Conservation (phyloP, 2,113 vertebrate species). For the Fregetta grallaria region DNA sequence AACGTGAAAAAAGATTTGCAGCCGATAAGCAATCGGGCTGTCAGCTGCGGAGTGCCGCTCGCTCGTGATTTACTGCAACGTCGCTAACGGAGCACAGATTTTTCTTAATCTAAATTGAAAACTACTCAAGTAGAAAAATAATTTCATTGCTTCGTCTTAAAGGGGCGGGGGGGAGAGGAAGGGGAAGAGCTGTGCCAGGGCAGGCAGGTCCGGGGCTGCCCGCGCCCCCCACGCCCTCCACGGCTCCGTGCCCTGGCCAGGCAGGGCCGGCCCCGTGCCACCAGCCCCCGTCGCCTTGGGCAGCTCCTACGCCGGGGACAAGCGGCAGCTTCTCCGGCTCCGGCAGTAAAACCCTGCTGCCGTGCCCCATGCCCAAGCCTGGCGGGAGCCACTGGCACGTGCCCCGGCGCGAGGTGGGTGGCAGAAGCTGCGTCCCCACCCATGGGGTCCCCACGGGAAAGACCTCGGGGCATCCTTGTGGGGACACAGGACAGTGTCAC, state of each 20-base stretch:
- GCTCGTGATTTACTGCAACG: conserved; percentile 69
- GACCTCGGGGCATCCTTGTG: neutral
- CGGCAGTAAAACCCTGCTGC: rapidly evolving
- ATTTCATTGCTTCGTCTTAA: conserved; percentile 80
- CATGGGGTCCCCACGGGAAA: neutral
- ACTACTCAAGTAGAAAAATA: conserved; percentile 88
- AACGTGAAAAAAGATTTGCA: neutral
- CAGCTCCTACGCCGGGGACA: rapidly evolving
- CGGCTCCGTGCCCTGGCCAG: rapidly evolving
- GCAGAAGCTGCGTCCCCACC: neutral
- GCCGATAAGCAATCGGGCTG: conserved; percentile 55
- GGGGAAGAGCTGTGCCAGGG: neutral
- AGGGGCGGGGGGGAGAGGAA: neutral
- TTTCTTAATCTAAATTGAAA: conserved; percentile 91
- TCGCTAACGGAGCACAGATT: conserved; percentile 73
- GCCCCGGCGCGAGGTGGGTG: rapidly evolving
- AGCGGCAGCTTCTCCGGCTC: rapidly evolving
- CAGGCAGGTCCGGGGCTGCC: neutral
- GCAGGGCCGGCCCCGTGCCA: neutral
- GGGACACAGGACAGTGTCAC: neutral
- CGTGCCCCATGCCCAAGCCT: rapidly evolving
- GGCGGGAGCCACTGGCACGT: rapidly evolving
- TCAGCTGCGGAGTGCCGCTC: conserved; percentile 33
- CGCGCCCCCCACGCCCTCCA: rapidly evolving
- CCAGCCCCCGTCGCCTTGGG: neutral